These are phyloP conservation scores for Platerodrilus igneus DNA, from an alignment of 2,888 invertebrate species.

Conservation along the genomic window DNA sequence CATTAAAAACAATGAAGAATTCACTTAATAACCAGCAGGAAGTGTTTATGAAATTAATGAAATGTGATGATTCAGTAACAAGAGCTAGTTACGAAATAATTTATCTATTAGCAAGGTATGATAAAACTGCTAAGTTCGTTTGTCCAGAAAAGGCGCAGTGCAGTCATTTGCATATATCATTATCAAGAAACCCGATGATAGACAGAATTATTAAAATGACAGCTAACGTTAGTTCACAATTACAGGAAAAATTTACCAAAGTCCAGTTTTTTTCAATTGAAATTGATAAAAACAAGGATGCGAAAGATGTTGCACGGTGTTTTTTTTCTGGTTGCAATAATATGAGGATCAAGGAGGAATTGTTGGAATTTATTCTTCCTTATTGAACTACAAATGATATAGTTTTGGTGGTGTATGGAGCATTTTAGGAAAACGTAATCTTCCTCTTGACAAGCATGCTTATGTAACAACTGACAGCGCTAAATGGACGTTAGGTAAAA, in stretches of 20 bases:
- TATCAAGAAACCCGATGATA: neutral
- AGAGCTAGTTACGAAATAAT: no score
- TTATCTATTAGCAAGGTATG: no score
- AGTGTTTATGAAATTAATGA: no score
- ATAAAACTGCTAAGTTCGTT: no score
- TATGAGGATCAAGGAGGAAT: neutral
- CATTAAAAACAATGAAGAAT: no score
- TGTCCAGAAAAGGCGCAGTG: no score
- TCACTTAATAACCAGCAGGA: no score
- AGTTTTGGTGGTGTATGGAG: neutral
- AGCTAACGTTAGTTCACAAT: constrained; percentile 1
- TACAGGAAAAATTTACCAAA: no score
- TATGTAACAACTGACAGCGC: constrained; percentile 2
- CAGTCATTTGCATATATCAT: no score
- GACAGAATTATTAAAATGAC: neutral
- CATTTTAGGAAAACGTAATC: neutral
- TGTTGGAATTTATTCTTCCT: neutral
- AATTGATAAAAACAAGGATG: constrained; percentile 1
- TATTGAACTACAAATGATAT: neutral
- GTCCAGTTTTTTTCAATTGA: constrained; percentile 1
- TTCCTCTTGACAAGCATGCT: neutral
- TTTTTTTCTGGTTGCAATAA: neutral
- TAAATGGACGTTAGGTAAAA: neutral
- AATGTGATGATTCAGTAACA: no score
- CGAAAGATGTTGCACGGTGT: neutral